These are phyloP conservation scores for Meleagris gallopavo DNA, from an alignment of 2,113 vertebrate species.

Conservation along the genomic window DNA sequence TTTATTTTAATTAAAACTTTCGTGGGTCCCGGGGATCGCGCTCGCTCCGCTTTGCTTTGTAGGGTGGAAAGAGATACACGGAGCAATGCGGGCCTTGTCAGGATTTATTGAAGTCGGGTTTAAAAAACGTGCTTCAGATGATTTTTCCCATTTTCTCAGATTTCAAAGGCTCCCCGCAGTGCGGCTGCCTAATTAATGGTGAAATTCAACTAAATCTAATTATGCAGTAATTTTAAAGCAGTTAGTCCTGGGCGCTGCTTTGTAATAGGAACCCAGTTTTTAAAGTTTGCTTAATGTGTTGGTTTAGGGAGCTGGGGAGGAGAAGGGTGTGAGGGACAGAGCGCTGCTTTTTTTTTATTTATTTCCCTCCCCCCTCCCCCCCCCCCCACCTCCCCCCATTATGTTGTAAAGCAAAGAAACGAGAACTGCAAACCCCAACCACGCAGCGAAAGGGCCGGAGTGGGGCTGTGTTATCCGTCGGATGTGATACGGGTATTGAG, in stretches of 20 bases:
- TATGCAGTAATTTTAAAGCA: conserved; percentile 87
- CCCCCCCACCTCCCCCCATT: neutral
- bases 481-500: conserved; percentile 53
- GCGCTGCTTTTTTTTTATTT: neutral
- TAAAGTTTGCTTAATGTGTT: conserved; percentile 82
- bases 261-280: conserved; percentile 83
- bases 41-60: conserved; percentile 60
- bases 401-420: conserved; percentile 52
- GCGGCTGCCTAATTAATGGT: conserved; percentile 85
- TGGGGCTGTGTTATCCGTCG: conserved; percentile 18
- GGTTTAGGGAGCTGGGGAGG: conserved; percentile 72
- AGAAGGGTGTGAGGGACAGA: conserved; percentile 61
- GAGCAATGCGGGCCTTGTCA: conserved; percentile 75
- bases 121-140: conserved; percentile 80
- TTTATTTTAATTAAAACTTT: conserved; percentile 46
- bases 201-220: conserved; percentile 87
- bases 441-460: neutral
- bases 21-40: conserved; percentile 43
- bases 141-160: conserved; percentile 83
- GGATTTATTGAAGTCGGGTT: conserved; percentile 82
- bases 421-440: conserved; percentile 42
- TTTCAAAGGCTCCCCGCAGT: conserved; percentile 83
- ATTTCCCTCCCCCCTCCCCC: neutral
- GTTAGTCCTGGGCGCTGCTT: conserved; percentile 82
- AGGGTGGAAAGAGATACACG: conserved; percentile 57